phyloP scores from a whole-genome alignment of 2,113 vertebrate species.

The Hypomesus transpacificus region DNA sequence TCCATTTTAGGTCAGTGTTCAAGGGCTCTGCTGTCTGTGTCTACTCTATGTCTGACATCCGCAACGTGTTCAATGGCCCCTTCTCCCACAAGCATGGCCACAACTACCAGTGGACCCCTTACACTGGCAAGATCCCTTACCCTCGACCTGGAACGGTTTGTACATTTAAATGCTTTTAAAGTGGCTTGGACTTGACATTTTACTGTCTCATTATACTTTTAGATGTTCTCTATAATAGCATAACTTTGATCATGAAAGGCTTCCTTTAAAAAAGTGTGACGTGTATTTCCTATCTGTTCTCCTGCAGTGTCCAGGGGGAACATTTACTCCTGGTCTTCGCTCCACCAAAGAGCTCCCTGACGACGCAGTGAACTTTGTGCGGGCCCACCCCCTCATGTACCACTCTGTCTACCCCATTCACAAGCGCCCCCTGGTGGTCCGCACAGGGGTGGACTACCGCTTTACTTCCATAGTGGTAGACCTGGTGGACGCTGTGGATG shows the following conservation, averaged over 20 bases:
- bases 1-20: slow-evolving; percentile 61
- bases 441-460: slow-evolving; percentile 64
- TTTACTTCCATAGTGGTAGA: slow-evolving; percentile 70
- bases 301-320: slow-evolving; percentile 68
- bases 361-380: slow-evolving; percentile 68
- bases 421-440: slow-evolving; percentile 67
- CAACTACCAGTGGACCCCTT: slow-evolving; percentile 70
- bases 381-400: slow-evolving; percentile 70
- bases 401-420: slow-evolving; percentile 65
- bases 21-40: slow-evolving; percentile 71
- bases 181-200: no score
- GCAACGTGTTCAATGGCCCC: slow-evolving; percentile 71
- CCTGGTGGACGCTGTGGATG: slow-evolving; percentile 66
- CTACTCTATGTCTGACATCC: slow-evolving; percentile 70
- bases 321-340: slow-evolving; percentile 64
- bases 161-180: neutral
- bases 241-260: no score
- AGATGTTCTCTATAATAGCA: neutral
- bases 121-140: slow-evolving; percentile 70
- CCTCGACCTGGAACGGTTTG: slow-evolving; percentile 71
- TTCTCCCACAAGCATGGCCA: slow-evolving; percentile 72
- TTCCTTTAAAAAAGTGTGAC: no score
- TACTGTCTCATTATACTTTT: neutral
- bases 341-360: slow-evolving; percentile 69
- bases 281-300: neutral